Evolutionary conservation across 2,888 invertebrate genomes (phyloP), one percentile per base, ranked within the genome.

Genomic region (Poecilobothrus nobilitatus): DNA sequence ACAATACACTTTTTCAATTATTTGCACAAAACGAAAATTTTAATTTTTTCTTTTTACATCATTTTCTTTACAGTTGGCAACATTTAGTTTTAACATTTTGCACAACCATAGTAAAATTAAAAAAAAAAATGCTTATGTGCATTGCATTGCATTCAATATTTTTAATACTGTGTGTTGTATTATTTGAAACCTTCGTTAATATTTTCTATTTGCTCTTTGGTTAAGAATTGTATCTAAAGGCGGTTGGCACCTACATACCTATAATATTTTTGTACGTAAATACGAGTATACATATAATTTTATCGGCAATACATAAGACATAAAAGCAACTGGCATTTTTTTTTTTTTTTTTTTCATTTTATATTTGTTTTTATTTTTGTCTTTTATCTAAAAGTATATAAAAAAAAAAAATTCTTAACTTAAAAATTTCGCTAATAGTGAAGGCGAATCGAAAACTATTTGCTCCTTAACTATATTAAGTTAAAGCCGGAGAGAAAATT

Each of bases 371-470:
- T 37, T 8, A 37, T 37, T 37, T 37, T 37, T 27, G 12, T 18
- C 15, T 53, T 44, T 44, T 53, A 53, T 53, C 53, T 53, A 12
- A 2, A 53, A 18, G n/a, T 53, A 2, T 18, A 53, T 18, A 53
- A 9, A 53, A 18, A 27, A 12, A 2, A 12, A 53, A 12, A 53
- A 9, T 53, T 12, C 15, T 15, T 53, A 53, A 53, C 18, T 53
- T 53, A 15, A 6, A n/a, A 18, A n/a, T 53, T 53, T 12, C 12
- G 15, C 15, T 18, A 18, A 53, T 53, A 53, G 53, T 53, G 53
- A 53, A 53, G 53, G 53, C 53, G n/a, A 53, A 53, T n/a, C n/a
- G 53, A 53, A 53, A 53, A 53, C 53, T 53, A 53, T 18, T 53
- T 53, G 53, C 53, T 53, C 53, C 18, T 53, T 18, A 18, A 53